These are phyloP conservation scores for Drosophila birchii DNA, from an alignment of 2,888 invertebrate genomes.

Conservation along the genomic window DNA sequence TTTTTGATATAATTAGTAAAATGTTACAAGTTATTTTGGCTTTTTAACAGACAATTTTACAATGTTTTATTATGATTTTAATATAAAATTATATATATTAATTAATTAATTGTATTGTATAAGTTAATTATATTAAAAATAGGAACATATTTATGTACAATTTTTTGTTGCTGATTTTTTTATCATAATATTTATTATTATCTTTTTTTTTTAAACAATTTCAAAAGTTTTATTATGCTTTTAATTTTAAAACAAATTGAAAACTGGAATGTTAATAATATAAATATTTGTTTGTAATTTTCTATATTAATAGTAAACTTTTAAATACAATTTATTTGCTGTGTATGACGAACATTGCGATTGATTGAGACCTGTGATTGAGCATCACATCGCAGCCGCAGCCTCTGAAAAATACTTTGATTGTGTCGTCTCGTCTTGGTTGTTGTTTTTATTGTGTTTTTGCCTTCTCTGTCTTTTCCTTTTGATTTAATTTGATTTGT, in stretches of 20 bases:
- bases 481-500: constrained; percentile 11
- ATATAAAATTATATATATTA: too few relatives aligned
- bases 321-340: neutral
- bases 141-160: too few relatives aligned
- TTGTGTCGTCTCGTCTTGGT: constrained; percentile 2
- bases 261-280: neutral
- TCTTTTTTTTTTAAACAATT: too few relatives aligned
- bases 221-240: too few relatives aligned
- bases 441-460: constrained; percentile 2
- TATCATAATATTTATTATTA: too few relatives aligned
- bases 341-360: constrained; percentile 30
- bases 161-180: too few relatives aligned
- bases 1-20: too few relatives aligned
- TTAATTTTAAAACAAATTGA: neutral
- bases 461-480: constrained; percentile 2
- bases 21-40: too few relatives aligned
- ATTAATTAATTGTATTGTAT: too few relatives aligned
- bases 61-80: too few relatives aligned
- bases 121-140: too few relatives aligned
- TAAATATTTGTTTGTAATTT: neutral
- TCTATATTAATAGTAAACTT: neutral
- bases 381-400: constrained; percentile 8
- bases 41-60: too few relatives aligned
- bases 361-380: constrained; percentile 18
- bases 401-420: constrained; percentile 30